Percentiles rank a stretch among this genome's conserved stretches.
Evolutionary conservation across 64 coral and sea anemone species (phyloP).

Genomic region (Catalaphyllia jardinei): DNA sequence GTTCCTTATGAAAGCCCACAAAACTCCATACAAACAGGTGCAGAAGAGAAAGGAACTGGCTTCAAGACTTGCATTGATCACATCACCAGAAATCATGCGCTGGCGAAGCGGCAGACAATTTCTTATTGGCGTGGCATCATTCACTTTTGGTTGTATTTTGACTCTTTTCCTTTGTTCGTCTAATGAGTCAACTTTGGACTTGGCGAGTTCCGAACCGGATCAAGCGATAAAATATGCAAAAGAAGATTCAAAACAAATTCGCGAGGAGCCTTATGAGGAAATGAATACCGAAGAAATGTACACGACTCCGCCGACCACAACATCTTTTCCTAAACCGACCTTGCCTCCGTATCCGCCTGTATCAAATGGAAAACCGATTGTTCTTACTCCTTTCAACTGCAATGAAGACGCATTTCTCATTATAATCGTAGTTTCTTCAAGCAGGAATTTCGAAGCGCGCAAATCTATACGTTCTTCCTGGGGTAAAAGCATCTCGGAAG

Average conservation of each 20-base stretch:
- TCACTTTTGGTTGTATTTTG: background rate
- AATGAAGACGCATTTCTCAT: constrained; percentile 48
- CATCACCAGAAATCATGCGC: background rate
- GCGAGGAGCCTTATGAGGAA: background rate
- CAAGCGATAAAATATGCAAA: background rate
- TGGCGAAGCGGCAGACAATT: background rate
- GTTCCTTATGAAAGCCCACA: too few species aligned
- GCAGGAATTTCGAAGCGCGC: constrained; percentile 78
- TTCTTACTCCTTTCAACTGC: constrained; percentile 49
- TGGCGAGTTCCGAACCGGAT: background rate
- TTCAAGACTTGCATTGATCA: background rate
- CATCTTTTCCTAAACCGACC: background rate
- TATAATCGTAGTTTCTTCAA: constrained; percentile 70
- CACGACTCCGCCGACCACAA: background rate
- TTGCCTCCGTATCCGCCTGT: constrained; percentile 64
- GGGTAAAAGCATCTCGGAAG: constrained; percentile 40
- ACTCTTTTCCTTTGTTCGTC: background rate
- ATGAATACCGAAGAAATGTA: background rate
- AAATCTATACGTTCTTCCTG: constrained; percentile 86
- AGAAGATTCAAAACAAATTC: background rate
- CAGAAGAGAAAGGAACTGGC: background rate
- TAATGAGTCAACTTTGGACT: background rate
- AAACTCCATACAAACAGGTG: background rate
- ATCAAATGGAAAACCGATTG: constrained; percentile 12
- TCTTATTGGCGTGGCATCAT: constrained; percentile 6